These are phyloP conservation scores for Phalanger gymnotis DNA, from an alignment of 2,797 vertebrate genomes.

Conservation along the genomic window DNA sequence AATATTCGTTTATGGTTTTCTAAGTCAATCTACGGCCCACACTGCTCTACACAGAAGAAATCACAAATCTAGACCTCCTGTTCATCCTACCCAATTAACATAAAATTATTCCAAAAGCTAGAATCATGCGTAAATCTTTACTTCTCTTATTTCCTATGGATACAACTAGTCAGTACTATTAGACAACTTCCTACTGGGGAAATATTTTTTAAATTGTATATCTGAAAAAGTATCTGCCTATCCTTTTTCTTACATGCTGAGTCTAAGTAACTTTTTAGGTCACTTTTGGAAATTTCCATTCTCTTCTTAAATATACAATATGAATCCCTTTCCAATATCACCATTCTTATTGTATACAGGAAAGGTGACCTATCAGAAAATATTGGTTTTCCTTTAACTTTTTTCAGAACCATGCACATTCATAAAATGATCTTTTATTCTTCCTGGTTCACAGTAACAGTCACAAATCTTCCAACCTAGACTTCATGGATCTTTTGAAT, in stretches of 20 bases:
- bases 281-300: background rate
- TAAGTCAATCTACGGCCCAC: background rate
- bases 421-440: background rate
- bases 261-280: background rate
- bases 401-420: background rate
- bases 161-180: background rate
- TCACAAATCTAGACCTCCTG: background rate
- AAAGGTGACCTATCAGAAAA: background rate
- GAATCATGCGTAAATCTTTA: background rate
- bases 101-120: background rate
- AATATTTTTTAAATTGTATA: background rate
- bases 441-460: background rate
- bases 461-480: background rate
- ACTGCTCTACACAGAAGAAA: background rate
- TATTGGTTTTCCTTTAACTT: background rate
- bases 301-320: background rate
- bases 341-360: background rate
- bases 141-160: background rate
- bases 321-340: background rate
- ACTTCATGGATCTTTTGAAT: background rate
- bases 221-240: background rate
- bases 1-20: background rate
- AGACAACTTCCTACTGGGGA: background rate
- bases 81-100: background rate
- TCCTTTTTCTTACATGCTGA: background rate